Evolutionary conservation across 2,888 invertebrate genomes (phyloP).

Genomic region (Drosophila diplacantha): DNA sequence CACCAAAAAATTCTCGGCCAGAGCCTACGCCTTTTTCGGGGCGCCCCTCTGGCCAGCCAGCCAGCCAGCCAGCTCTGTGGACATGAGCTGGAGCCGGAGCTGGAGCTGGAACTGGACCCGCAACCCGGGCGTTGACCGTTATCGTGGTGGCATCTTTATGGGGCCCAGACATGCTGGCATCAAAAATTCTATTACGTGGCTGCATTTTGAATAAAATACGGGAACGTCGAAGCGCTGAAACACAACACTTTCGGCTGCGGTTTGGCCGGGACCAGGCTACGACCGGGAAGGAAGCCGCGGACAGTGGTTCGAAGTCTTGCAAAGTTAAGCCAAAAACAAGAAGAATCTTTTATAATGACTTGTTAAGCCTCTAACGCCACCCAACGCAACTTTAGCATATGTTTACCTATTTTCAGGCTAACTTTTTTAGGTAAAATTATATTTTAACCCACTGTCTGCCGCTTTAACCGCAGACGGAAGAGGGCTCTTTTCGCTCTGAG

Average conservation of each 20-base stretch:
- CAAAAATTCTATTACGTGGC: slow-evolving; percentile 73
- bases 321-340: slow-evolving; percentile 6
- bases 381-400: neutral
- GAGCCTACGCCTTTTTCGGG: slow-evolving; percentile 33
- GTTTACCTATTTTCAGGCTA: accelerated
- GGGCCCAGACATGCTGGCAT: slow-evolving; percentile 68
- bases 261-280: slow-evolving; percentile 10
- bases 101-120: slow-evolving; percentile 19
- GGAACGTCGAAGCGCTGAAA: slow-evolving; percentile 55
- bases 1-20: slow-evolving; percentile 38
- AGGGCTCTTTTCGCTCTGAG: slow-evolving; percentile 37
- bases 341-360: neutral
- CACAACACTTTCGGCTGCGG: slow-evolving; percentile 70
- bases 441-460: neutral
- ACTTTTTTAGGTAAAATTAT: neutral
- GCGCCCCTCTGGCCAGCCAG: slow-evolving; percentile 1
- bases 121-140: slow-evolving; percentile 62
- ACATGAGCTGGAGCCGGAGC: neutral
- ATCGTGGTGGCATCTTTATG: slow-evolving; percentile 70
- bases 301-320: slow-evolving; percentile 28
- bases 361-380: too few species aligned
- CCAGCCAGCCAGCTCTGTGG: neutral
- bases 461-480: slow-evolving; percentile 36
- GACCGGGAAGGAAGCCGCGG: slow-evolving; percentile 48
- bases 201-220: slow-evolving; percentile 72